Percentiles rank a stretch among this genome's conserved stretches.
phyloP scores from a whole-genome alignment of 2,888 invertebrate species.

The Elegia similella region DNA sequence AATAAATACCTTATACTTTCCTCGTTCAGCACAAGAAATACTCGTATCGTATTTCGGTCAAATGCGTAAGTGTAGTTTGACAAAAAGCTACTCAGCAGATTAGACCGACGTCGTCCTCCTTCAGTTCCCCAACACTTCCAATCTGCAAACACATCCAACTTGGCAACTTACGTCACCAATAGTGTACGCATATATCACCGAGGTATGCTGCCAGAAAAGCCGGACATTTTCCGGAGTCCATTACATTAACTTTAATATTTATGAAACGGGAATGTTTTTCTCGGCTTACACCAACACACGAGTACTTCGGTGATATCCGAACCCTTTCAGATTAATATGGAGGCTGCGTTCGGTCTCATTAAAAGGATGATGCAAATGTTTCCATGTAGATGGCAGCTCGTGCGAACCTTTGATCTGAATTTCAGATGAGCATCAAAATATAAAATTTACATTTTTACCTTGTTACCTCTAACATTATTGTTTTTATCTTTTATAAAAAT shows the following conservation, averaged over 20 bases:
- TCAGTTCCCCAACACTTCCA: background rate
- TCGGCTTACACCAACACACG: background rate
- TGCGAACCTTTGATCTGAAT: slow-evolving; percentile 13
- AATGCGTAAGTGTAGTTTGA: too few relatives aligned
- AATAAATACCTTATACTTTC: too few relatives aligned
- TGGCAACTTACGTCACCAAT: background rate
- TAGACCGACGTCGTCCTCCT: too few relatives aligned
- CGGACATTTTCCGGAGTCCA: background rate
- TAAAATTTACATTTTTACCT: slow-evolving; percentile 9
- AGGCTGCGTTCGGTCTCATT: slow-evolving; percentile 12
- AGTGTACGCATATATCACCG: background rate
- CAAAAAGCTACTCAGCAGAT: too few relatives aligned
- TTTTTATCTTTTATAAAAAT: background rate
- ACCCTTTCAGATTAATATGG: slow-evolving; percentile 13
- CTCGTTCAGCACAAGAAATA: too few relatives aligned
- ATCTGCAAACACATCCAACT: background rate
- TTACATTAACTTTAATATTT: slow-evolving; percentile 14
- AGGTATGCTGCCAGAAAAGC: slow-evolving; percentile 1
- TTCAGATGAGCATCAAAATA: slow-evolving; percentile 16
- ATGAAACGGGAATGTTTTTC: slow-evolving; percentile 7
- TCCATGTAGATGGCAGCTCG: slow-evolving; percentile 1
- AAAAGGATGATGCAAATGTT: slow-evolving; percentile 9
- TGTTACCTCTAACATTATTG: slow-evolving; percentile 1
- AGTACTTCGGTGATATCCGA: background rate
- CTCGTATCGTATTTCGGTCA: too few relatives aligned